Base-by-base conservation (phyloP, 2,797 vertebrate genomes). In the Chelon auratus region DNA sequence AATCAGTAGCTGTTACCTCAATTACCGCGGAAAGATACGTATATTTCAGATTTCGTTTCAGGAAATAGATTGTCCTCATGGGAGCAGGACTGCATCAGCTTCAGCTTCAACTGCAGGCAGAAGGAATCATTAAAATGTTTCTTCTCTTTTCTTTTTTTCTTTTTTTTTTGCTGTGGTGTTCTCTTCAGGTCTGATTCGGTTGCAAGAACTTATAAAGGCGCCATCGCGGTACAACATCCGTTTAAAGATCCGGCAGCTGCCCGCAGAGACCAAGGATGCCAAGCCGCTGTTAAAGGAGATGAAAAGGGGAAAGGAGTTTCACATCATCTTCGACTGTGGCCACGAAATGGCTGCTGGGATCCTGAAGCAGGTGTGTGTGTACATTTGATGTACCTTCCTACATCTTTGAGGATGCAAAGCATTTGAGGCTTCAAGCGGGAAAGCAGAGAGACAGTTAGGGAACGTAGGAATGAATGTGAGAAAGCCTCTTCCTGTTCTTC, bases 181-280 rank as follows among this genome's bases (percentile, higher is more conserved):
- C 24, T 22, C 43, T 14, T 3, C 91, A 98, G 97, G 97, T 89
- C 95, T 99, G 83, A 99, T 99, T 93, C 96, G 97, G 75, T 93
- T 99, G 90, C 97, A 99, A 90, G 97, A 99, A 87, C 97, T 99
- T 80, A 99, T 99, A 92, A 99, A 99, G 89, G 97, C 97, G 54
- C 97, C 97, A 13, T 99, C 97, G 55, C 94, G 97, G n/a, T 99
- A 99, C 90, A 99, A 98, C 91, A 94, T 99, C 89, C 96, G 97
- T 66, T 91, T 99, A 85, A 99, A 99, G 95, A 99, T 99, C 56
- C 96, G 97, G 24, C 97, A 99, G 89, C 87, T 99, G 78, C 97
- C 97, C 59, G 91, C 94, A 51, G 97, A 99, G 36, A 96, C 96
- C 9, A 98, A 98, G 89, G 97, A 99, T 88, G 96, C 97, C 89